Evolutionary conservation across 37 sponge, comb jelly and placozoan species (phyloP), one percentile per base, ranked within the genome.

Genomic region (Sycon ciliatum): DNA sequence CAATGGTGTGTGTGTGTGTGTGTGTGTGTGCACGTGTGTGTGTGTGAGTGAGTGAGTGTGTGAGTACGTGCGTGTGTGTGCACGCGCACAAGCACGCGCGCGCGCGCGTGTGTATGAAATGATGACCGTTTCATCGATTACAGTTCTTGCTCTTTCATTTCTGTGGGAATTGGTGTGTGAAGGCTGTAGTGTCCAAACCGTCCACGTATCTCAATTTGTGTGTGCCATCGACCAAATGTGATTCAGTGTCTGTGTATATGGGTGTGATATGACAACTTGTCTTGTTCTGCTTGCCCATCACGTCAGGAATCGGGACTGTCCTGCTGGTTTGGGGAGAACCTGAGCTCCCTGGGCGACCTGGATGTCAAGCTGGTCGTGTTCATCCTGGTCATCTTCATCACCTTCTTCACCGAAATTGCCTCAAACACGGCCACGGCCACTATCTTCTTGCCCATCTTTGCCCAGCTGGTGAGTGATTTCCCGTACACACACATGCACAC

Each of bases 401-500:
- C 87, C 28, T 4, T 58, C 4, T 52, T 82, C 5, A 94, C 95
- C 7, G 87, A 94, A 57, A 83, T 94, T 29, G 79, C 87, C 27
- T 89, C 95, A 72, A 94, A 94, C 65, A 80, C 84, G 0, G 90
- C 95, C 11, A 81, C 87, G 9, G 80, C 90, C 28, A 89, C 95
- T 28, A 78, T 94, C 32, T 86, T 94, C 64, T 82, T 94, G n/a
- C 95, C 95, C 4, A 77, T 94, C 33, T 79, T 94, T 0, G 76
- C 83, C 20, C 34, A 75, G 68, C 61, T 92, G 80, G 93, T 87
- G 49, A 78, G 82, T 27, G 23, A 1, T 55, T 4, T 3, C 22
- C 24, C 26, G 34, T 36, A 64, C 30, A 29, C 65, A 34, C 38
- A 34, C 1, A n/a, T n/a, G n/a, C n/a, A n/a, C n/a, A n/a, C n/a